A percentile compares a stretch with the other conserved stretches of the same genome.
Conservation (phyloP, 2,113 vertebrate genomes). For the Mormyrus lacerda region DNA sequence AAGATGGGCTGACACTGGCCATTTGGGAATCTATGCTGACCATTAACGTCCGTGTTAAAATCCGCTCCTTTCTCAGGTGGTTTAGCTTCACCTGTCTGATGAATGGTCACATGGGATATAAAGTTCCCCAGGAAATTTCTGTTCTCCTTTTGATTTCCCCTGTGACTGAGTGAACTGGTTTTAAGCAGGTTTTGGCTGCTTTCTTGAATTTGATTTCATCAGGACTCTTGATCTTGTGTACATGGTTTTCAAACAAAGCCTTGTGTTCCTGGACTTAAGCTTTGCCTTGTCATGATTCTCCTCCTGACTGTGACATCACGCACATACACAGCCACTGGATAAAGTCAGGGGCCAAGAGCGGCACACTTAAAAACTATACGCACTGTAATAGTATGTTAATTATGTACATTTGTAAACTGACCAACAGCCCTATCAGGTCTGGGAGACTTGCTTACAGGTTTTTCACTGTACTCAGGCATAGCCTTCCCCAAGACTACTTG, state of each 20-base stretch:
- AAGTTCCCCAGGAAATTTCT: neutral
- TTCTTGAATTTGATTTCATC: neutral
- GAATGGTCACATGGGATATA: neutral
- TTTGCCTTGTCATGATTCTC: neutral
- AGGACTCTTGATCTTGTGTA: neutral
- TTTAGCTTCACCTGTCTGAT: neutral
- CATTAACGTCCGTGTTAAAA: neutral
- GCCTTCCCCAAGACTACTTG: neutral
- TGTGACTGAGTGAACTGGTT: neutral
- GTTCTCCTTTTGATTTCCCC: neutral
- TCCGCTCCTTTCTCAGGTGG: neutral
- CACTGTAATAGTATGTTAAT: neutral
- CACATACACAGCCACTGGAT: neutral
- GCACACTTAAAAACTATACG: neutral
- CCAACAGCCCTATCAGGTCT: neutral
- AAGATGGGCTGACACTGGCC: neutral
- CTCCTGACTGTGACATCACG: neutral
- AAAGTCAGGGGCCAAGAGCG: neutral
- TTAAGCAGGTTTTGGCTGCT: neutral
- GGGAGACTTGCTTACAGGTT: neutral
- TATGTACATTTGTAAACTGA: neutral
- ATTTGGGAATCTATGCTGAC: neutral
- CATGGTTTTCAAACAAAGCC: neutral
- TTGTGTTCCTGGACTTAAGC: neutral
- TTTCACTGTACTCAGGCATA: neutral